Conservation (phyloP, 1,140 invertebrate genomes). For the Heliothis subflexa region DNA sequence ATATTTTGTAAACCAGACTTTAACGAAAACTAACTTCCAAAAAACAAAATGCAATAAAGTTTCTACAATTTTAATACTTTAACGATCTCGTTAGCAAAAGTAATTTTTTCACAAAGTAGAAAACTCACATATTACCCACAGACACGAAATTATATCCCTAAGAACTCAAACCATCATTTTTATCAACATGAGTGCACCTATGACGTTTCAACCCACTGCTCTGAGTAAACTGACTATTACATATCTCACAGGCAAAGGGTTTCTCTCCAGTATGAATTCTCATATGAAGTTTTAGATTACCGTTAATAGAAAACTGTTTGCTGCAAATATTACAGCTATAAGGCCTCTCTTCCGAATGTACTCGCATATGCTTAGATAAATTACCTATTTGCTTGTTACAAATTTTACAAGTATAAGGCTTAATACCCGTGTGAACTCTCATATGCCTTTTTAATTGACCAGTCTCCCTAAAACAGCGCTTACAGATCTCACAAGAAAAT, state of each 20-base stretch:
- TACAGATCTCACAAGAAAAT: constrained; percentile 77
- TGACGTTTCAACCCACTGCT: constrained; percentile 71
- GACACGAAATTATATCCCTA: not conserved
- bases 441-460: constrained; percentile 77
- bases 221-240: constrained; percentile 70
- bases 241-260: constrained; percentile 64
- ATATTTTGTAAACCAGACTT: no score
- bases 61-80: no score
- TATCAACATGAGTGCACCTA: constrained; percentile 59
- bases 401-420: constrained; percentile 74
- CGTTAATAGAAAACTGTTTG: constrained; percentile 88
- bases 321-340: constrained; percentile 88
- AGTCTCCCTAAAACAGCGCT: constrained; percentile 74
- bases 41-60: no score
- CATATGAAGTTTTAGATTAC: constrained; percentile 86
- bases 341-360: constrained; percentile 90
- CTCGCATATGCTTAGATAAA: constrained; percentile 89
- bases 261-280: constrained; percentile 84
- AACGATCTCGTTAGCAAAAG: no score
- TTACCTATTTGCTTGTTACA: constrained; percentile 81
- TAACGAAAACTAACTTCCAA: no score
- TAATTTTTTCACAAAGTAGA: no score
- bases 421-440: constrained; percentile 71
- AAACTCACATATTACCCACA: not conserved
- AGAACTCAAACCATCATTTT: constrained; percentile 21